phyloP scores from a whole-genome alignment of 2,797 vertebrate genomes.

The Thamnophis elegans region DNA sequence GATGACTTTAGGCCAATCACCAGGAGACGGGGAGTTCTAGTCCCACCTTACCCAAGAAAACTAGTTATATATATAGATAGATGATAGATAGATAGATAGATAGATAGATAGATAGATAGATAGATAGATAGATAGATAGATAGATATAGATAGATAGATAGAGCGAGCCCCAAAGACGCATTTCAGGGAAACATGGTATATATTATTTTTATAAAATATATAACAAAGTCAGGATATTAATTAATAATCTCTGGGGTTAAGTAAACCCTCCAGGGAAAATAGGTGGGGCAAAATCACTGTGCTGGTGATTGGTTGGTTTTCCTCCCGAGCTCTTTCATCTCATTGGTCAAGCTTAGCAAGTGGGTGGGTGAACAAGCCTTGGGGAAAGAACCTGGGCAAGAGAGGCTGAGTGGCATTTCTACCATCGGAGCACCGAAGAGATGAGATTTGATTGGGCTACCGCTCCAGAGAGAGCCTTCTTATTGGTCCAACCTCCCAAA shows the following conservation, averaged over 20 bases:
- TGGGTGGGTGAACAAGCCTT: too few relatives aligned
- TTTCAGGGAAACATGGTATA: too few relatives aligned
- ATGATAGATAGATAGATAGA: too few relatives aligned
- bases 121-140: too few relatives aligned
- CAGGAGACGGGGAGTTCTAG: too few relatives aligned
- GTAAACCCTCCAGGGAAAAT: background rate
- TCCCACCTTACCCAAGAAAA: too few relatives aligned
- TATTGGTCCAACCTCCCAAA: background rate
- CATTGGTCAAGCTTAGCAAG: background rate
- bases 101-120: too few relatives aligned
- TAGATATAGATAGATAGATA: too few relatives aligned
- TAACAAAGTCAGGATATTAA: background rate
- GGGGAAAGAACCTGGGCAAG: background rate
- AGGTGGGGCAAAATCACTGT: background rate
- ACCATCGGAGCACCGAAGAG: background rate
- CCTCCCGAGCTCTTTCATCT: background rate
- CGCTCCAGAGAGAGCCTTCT: background rate
- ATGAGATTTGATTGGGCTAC: background rate
- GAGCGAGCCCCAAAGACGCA: too few relatives aligned
- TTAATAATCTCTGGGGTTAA: background rate
- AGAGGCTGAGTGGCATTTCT: background rate
- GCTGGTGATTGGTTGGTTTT: background rate
- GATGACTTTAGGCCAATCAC: too few relatives aligned
- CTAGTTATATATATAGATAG: too few relatives aligned
- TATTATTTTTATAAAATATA: too few relatives aligned